Evolutionary conservation across 2,797 vertebrate genomes (phyloP).

Genomic region (Pterois miles): DNA sequence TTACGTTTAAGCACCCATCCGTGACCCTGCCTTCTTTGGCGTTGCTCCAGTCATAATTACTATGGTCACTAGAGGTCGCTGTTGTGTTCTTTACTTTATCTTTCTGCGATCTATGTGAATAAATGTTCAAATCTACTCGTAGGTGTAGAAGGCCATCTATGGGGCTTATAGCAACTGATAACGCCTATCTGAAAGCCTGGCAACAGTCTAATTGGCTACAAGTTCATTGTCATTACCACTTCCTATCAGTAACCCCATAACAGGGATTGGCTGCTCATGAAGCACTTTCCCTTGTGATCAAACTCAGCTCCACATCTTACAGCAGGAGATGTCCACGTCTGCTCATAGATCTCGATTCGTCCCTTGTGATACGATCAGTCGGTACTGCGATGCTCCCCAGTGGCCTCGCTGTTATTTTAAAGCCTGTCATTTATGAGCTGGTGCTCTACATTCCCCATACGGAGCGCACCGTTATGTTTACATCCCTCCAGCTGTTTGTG

Average conservation of each 20-base stretch:
- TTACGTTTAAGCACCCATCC: too few species aligned
- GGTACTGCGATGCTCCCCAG: not conserved
- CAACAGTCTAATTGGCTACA: too few species aligned
- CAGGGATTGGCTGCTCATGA: not conserved
- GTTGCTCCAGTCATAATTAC: too few species aligned
- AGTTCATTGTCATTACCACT: conserved; percentile 11
- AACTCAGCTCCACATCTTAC: not conserved
- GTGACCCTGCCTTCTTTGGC: too few species aligned
- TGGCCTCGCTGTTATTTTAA: conserved; percentile 46
- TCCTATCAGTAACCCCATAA: not conserved
- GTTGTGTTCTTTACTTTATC: too few species aligned
- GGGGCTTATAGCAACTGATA: too few species aligned
- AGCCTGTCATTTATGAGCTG: conserved; percentile 57
- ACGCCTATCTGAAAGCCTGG: too few species aligned
- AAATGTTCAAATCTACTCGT: too few species aligned
- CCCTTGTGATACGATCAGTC: conserved; percentile 7
- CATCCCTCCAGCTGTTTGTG: conserved; percentile 39
- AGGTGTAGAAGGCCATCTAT: too few species aligned
- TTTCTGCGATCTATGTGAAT: too few species aligned
- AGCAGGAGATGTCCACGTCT: conserved; percentile 8
- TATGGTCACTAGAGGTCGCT: too few species aligned
- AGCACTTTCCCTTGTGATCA: conserved; percentile 8
- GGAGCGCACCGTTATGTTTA: conserved; percentile 24
- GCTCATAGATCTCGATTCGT: not conserved
- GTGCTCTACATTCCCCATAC: conserved; percentile 44